Conservation (phyloP, 2,113 vertebrate genomes). For the Proteles cristata region DNA sequence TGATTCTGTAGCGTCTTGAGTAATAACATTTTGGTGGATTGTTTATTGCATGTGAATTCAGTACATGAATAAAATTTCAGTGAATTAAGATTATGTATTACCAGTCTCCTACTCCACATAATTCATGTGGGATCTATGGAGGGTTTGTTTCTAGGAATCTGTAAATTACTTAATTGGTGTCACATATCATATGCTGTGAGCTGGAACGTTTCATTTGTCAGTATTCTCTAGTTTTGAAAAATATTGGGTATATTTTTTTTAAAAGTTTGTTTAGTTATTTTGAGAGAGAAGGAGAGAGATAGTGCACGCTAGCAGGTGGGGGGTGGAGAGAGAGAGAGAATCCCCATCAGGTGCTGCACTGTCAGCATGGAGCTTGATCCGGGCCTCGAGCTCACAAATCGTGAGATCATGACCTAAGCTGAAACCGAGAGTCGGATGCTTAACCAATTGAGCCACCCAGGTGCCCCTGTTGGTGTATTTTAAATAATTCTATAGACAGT, state of each 20-base stretch:
- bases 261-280: no score
- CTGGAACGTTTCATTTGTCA: not conserved
- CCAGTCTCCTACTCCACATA: not conserved
- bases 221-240: not conserved
- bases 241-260: conserved; percentile 38
- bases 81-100: conserved; percentile 40
- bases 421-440: no score
- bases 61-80: not conserved
- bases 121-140: not conserved
- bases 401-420: no score
- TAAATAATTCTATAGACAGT: conserved; percentile 4
- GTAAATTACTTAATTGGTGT: not conserved
- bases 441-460: no score
- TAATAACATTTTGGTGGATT: not conserved
- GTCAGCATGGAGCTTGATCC: rapidly evolving
- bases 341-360: no score
- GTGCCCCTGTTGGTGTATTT: not conserved
- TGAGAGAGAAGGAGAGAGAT: no score
- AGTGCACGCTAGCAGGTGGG: no score
- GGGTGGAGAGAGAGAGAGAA: no score
- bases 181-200: not conserved
- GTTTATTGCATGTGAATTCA: conserved; percentile 29
- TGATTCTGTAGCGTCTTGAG: not conserved
- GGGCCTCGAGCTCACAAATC: no score
- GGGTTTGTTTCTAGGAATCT: conserved; percentile 43